Evolutionary conservation across 37 sponge, comb jelly and placozoan genomes (phyloP), one percentile per base, ranked within the genome.

Genomic region (Spongia lamella): DNA sequence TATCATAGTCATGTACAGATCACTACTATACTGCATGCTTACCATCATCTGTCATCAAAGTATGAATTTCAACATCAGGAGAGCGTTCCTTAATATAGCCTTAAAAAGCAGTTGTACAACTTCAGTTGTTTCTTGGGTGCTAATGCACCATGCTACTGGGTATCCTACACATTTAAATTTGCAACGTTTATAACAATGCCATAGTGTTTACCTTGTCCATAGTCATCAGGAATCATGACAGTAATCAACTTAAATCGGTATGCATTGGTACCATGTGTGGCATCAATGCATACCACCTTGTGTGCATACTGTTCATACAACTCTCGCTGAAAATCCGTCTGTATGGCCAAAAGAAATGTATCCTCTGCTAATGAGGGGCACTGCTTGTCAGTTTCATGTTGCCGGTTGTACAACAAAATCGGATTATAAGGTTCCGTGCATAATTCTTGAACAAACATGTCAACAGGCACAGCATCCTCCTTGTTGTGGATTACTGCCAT

Each of bases 101-200:
- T 43, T 5, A 43, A 43, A 43, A 9, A 43, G 47, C 47, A 43
- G 47, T 43, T 43, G 62, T 38, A 75, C 20, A 17, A 29, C 31
- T 3, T 27, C 38, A 22, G 24, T 43, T 14, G 33, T 32, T 33
- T 75, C 76, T 43, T 62, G 35, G 76, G 33, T 58, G 3, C 36
- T 58, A 34, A 62, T 75, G 63, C 61, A 62, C 76, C 76, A 75
- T 21, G 76, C 76, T 16, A 75, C 76, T 35, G 76, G 49, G 24
- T 29, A 26, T 26, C 75, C 76, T 29, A 43, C 7, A 43, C 47
- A 43, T 43, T 43, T n/a, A 9, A 43, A 43, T 43, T 43, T 43
- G 9, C 47, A 5, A 43, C 47, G 9, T 43, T 43, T 43, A 9
- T 43, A 9, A 43, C 9, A 9, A 43, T 43, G 9, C 47, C 9